phyloP scores from a whole-genome alignment of 1,140 invertebrate genomes.

The Pinna nobilis region DNA sequence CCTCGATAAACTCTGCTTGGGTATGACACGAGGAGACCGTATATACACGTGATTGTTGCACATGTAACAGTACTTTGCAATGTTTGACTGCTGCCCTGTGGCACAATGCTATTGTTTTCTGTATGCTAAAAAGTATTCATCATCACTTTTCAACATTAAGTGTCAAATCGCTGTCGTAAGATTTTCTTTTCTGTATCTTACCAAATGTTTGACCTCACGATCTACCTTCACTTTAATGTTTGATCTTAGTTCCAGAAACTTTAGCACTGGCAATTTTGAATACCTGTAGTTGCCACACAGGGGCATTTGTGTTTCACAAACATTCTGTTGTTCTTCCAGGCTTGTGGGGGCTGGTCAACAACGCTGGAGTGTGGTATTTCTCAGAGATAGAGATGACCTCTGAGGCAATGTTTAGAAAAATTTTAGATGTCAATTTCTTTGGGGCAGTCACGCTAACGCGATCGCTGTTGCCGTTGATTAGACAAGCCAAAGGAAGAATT shows the following conservation, averaged over 20 bases:
- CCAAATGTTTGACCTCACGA: background rate
- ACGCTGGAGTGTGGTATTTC: constrained; percentile 81
- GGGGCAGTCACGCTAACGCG: constrained; percentile 88
- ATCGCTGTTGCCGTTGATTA: constrained; percentile 80
- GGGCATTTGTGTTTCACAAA: background rate
- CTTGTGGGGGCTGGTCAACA: constrained; percentile 93
- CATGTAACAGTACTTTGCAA: too few relatives aligned
- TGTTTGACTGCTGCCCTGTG: too few relatives aligned
- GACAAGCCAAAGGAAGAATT: constrained; percentile 74
- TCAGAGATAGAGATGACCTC: constrained; percentile 78
- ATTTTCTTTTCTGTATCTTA: background rate
- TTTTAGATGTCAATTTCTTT: constrained; percentile 80
- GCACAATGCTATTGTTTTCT: too few relatives aligned
- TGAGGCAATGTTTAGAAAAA: constrained; percentile 64
- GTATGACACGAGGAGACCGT: too few relatives aligned
- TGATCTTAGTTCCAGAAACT: background rate
- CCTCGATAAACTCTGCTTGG: too few relatives aligned
- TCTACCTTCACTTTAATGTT: background rate
- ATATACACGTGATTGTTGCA: too few relatives aligned
- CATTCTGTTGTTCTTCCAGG: constrained; percentile 64
- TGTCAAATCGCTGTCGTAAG: too few relatives aligned
- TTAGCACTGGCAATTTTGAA: too few relatives aligned
- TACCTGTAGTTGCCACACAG: too few relatives aligned
- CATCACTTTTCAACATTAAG: too few relatives aligned
- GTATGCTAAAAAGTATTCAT: too few relatives aligned